Evolutionary conservation across 2,888 invertebrate species (phyloP).

Genomic region (Erannis defoliaria): DNA sequence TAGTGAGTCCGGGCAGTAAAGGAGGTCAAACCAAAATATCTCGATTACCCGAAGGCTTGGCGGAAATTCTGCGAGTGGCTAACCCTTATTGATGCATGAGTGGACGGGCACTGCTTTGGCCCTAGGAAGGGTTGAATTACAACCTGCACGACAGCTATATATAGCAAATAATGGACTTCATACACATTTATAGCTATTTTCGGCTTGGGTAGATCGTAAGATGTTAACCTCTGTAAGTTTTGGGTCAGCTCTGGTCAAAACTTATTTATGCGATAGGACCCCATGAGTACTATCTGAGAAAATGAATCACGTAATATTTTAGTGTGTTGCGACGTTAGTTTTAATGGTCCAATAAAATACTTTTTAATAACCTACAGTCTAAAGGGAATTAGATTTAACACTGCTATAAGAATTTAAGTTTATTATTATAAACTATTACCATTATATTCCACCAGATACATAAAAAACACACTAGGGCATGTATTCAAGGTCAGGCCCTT

Average conservation of each 20-base stretch:
- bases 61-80: slow-evolving; percentile 41
- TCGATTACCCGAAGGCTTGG: slow-evolving; percentile 41
- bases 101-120: slow-evolving; percentile 38
- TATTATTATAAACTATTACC: not conserved
- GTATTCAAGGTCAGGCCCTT: no score
- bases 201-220: slow-evolving; percentile 18
- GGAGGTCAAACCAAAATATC: slow-evolving; percentile 43
- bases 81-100: slow-evolving; percentile 46
- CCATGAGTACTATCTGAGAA: slow-evolving; percentile 10
- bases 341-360: not conserved
- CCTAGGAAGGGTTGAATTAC: slow-evolving; percentile 39
- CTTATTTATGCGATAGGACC: slow-evolving; percentile 27
- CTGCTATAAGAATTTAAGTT: not conserved
- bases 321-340: not conserved
- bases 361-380: not conserved
- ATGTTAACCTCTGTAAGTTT: slow-evolving; percentile 34
- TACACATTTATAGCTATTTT: slow-evolving; percentile 38
- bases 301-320: slow-evolving; percentile 4
- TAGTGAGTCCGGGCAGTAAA: slow-evolving; percentile 33
- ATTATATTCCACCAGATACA: no score
- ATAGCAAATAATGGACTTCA: slow-evolving; percentile 38
- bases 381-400: no score
- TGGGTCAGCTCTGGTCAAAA: slow-evolving; percentile 30
- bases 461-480: no score
- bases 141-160: slow-evolving; percentile 36